Evolutionary conservation across 2,113 vertebrate genomes (phyloP), one percentile per base, ranked within the genome.

Genomic region (Silurus glanis): DNA sequence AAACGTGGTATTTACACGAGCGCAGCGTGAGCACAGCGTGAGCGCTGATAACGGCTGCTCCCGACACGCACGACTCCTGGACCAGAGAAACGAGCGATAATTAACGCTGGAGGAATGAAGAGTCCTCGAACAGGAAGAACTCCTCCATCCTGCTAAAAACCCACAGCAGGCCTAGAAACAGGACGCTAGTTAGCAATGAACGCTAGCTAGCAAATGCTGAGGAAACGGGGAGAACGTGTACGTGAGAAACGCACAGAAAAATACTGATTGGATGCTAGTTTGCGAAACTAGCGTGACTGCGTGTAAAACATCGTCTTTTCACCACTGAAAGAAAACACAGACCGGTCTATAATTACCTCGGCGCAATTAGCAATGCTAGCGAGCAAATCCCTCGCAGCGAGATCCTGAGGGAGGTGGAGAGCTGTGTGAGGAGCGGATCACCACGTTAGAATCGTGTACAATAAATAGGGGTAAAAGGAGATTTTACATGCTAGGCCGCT

Each of bases 11-110:
- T 58, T 37, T 58, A 79, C 55, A 5, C 9, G 5, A 37, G 37
- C 37, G 37, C 37, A 94, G 91, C 90, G 90, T 89, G 94, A 94
- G 94, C 94, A 93, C 88, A 94, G 91, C 90, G 90, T 89, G 94
- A 94, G 94, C 94, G 93, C 88, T 92, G 96, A 97, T 98, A 97
- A 98, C 97, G 96, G 97, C 97, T 98, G 97, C 97, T 94, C 94
- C 94, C 96, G 95, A 94, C 92, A 93, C 94, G 94, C 45, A 23
- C 51, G 12, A 58, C 81, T 14, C 62, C n/a, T 19, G 80, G 80
- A 86, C 71, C 17, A 13, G 59, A 55, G 23, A 14, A 66, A 21
- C 9, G 5, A 14, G 5, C 3, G 51, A 72, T 9, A 13, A 16
- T n/a, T 66, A 51, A 82, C 0, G 47, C 14, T 82, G 53, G 45